These are phyloP conservation scores for Capitella teleta DNA, from an alignment of 1,140 invertebrate species.

Conservation along the genomic window DNA sequence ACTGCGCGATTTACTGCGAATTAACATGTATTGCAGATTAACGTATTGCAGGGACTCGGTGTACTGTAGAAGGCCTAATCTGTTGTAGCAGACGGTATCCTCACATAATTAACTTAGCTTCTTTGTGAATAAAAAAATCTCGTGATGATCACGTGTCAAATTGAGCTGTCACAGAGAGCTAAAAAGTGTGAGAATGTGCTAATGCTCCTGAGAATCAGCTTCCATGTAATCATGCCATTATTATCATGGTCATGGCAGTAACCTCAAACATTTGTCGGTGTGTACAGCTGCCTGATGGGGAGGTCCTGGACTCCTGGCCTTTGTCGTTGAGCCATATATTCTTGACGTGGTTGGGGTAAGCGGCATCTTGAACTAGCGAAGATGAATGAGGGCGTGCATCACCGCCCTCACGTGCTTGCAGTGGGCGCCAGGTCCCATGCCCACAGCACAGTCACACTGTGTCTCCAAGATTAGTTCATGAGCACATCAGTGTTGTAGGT, in stretches of 20 bases:
- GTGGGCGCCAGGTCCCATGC: slow-evolving; percentile 16
- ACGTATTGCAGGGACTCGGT: too few species aligned
- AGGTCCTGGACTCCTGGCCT: slow-evolving; percentile 7
- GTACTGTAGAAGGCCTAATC: too few species aligned
- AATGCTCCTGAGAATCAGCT: too few species aligned
- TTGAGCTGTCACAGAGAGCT: too few species aligned
- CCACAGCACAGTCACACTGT: slow-evolving; percentile 21
- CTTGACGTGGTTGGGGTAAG: slow-evolving; percentile 10
- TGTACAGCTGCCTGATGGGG: slow-evolving; percentile 13
- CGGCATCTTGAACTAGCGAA: not conserved
- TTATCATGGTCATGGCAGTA: slow-evolving; percentile 13
- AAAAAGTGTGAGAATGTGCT: too few species aligned
- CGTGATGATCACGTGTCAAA: too few species aligned
- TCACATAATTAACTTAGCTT: too few species aligned
- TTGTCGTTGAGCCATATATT: slow-evolving; percentile 14
- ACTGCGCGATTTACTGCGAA: too few species aligned
- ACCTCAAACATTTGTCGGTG: slow-evolving; percentile 7
- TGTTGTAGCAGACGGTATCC: too few species aligned
- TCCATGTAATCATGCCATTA: too few species aligned
- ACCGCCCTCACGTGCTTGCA: slow-evolving; percentile 17
- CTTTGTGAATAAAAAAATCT: too few species aligned
- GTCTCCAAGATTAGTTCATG: slow-evolving; percentile 10
- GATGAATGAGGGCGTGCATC: slow-evolving; percentile 10
- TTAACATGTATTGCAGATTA: too few species aligned
- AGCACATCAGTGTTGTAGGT: slow-evolving; percentile 15